These are phyloP conservation scores for Goniozus legneri DNA, from an alignment of 1,140 invertebrate species.

Conservation along the genomic window DNA sequence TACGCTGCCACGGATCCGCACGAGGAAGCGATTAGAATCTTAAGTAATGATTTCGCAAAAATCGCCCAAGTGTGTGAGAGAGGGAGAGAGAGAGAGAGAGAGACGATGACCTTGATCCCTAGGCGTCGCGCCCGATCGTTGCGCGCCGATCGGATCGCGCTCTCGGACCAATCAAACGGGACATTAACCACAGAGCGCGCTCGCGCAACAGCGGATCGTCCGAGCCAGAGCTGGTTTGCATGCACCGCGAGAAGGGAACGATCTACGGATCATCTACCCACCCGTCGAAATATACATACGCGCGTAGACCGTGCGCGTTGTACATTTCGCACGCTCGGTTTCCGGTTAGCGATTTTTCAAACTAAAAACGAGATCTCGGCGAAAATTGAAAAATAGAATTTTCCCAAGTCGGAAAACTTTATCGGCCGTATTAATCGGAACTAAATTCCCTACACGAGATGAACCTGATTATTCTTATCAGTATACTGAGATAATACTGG, in stretches of 20 bases:
- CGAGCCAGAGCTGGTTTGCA: conserved; percentile 30
- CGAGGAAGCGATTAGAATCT: background rate
- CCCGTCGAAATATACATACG: conserved; percentile 10
- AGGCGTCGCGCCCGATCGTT: conserved; percentile 21
- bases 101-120: conserved; percentile 19
- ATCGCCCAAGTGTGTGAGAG: conserved; percentile 3
- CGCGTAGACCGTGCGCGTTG: conserved; percentile 13
- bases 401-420: no score
- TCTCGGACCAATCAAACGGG: conserved; percentile 48
- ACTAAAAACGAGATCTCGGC: no score
- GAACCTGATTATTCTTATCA: no score
- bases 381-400: no score
- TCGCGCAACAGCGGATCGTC: no score
- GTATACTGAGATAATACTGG: conserved; percentile 6
- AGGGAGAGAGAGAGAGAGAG: background rate
- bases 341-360: no score
- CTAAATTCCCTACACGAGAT: conserved; percentile 4
- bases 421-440: no score
- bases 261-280: conserved; percentile 25
- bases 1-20: background rate
- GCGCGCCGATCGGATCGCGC: conserved; percentile 30
- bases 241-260: conserved; percentile 22
- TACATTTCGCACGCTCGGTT: no score
- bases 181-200: conserved; percentile 48
- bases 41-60: conserved; percentile 16